These are phyloP conservation scores for Bubo bubo DNA, from an alignment of 2,113 vertebrate genomes.

Conservation along the genomic window DNA sequence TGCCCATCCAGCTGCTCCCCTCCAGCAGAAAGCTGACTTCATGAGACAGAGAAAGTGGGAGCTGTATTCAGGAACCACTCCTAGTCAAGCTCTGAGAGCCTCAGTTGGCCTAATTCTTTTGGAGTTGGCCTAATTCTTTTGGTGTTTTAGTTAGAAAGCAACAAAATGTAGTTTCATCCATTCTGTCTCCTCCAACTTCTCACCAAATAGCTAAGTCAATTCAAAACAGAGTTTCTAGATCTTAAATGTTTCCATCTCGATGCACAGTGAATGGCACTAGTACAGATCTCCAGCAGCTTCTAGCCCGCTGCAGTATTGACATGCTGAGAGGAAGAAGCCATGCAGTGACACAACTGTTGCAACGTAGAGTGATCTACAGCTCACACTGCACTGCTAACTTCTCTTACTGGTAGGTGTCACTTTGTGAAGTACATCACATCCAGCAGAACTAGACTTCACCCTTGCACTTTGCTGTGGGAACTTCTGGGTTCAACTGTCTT, in stretches of 20 bases:
- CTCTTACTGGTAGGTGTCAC: background rate
- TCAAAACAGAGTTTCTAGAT: background rate
- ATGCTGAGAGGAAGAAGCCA: background rate
- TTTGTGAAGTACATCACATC: background rate
- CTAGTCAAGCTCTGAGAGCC: background rate
- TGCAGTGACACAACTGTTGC: background rate
- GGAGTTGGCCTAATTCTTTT: background rate
- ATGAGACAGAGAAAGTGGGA: background rate
- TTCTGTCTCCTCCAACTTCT: background rate
- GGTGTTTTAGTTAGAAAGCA: background rate
- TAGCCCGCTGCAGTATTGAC: background rate
- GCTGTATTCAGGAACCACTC: background rate
- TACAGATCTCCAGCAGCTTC: background rate
- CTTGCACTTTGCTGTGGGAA: background rate
- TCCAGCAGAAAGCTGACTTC: background rate
- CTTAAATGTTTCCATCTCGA: background rate
- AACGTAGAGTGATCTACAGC: accelerated
- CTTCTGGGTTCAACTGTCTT: background rate
- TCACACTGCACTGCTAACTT: background rate
- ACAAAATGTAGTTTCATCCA: background rate
- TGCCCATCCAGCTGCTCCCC: background rate
- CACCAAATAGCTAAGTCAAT: background rate
- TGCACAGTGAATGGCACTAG: background rate
- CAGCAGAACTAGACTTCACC: background rate
- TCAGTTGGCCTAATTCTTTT: background rate